Conservation (phyloP, 2,113 vertebrate genomes). For the Buteo buteo region DNA sequence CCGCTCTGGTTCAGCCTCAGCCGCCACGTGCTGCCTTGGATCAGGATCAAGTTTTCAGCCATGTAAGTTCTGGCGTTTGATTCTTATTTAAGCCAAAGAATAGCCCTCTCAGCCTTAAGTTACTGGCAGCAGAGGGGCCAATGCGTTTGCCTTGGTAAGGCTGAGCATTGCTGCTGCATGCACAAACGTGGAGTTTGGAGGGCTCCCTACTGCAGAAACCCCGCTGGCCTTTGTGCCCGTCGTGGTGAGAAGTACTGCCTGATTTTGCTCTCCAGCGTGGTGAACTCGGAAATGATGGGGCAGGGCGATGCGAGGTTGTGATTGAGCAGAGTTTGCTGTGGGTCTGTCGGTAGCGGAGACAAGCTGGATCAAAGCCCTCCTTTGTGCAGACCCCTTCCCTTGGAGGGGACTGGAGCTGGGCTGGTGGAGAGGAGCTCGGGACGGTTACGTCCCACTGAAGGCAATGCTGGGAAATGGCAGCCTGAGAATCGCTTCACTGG, state of each 20-base stretch:
- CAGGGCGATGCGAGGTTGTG: neutral
- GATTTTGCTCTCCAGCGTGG: neutral
- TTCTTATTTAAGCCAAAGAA: neutral
- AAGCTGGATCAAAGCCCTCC: neutral
- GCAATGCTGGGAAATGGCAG: neutral
- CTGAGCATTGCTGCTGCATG: neutral
- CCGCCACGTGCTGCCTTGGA: fast-evolving
- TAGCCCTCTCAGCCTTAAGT: neutral
- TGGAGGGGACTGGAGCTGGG: neutral
- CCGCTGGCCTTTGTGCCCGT: neutral
- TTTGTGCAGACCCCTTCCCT: neutral
- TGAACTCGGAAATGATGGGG: neutral
- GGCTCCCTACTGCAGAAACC: neutral
- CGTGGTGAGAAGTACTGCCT: neutral
- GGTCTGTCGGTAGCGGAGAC: neutral
- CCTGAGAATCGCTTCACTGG: neutral
- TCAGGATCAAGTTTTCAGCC: neutral
- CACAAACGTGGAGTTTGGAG: fast-evolving
- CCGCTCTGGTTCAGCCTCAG: neutral
- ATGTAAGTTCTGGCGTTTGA: neutral
- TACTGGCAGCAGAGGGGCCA: fast-evolving
- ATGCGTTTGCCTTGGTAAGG: neutral
- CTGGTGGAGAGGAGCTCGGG: neutral
- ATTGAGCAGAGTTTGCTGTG: neutral
- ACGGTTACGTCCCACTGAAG: neutral